Conservation (phyloP, 2,888 invertebrate genomes). For the Gisinianus flammeolus region DNA sequence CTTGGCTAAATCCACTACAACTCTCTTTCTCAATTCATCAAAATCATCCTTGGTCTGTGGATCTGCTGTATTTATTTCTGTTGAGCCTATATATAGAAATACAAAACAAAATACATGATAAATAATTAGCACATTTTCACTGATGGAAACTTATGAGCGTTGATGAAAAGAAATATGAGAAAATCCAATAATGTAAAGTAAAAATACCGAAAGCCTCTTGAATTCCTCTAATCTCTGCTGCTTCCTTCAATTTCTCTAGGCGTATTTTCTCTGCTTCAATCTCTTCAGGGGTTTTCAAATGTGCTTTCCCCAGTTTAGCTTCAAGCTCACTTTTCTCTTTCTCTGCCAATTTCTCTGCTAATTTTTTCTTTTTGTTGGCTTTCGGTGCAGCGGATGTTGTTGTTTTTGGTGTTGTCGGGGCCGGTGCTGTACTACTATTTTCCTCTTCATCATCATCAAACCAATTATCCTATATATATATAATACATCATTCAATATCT, state of each 20-base stretch:
- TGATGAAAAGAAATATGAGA: too few relatives aligned
- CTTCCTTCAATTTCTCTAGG: constrained; percentile 81
- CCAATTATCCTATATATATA: constrained; percentile 95
- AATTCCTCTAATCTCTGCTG: constrained; percentile 83
- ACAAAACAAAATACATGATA: not conserved
- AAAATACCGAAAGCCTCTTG: constrained; percentile 81
- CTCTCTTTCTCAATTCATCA: constrained; percentile 55
- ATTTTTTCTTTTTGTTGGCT: constrained; percentile 44
- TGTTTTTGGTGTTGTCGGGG: constrained; percentile 63
- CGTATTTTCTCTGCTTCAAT: constrained; percentile 76
- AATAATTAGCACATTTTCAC: too few relatives aligned
- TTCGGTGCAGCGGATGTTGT: constrained; percentile 60
- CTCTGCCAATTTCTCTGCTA: constrained; percentile 59
- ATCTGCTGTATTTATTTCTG: constrained; percentile 49
- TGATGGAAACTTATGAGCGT: too few relatives aligned
- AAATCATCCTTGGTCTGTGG: constrained; percentile 58
- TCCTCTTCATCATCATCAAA: constrained; percentile 82
- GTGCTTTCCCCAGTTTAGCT: not conserved
- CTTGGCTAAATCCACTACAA: constrained; percentile 51
- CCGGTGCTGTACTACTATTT: constrained; percentile 27
- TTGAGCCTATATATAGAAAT: constrained; percentile 37
- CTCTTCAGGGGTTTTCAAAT: constrained; percentile 75
- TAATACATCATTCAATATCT: too few relatives aligned
- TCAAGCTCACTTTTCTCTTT: constrained; percentile 42
- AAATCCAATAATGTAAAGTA: too few relatives aligned